phyloP scores from a whole-genome alignment of 1,140 invertebrate species.

The Acromyrmex charruanus region DNA sequence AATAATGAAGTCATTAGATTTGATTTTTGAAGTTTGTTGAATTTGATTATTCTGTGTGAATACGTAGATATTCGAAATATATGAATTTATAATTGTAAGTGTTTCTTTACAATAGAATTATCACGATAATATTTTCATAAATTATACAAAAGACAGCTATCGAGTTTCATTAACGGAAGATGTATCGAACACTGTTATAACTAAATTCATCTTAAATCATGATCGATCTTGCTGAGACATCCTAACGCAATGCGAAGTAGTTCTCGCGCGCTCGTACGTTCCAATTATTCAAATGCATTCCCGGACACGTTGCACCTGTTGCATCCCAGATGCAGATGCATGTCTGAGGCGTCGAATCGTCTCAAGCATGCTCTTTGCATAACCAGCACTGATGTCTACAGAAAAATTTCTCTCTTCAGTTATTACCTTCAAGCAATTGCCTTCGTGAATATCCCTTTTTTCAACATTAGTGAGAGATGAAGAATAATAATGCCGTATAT shows the following conservation, averaged over 20 bases:
- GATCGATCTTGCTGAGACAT: conserved; percentile 63
- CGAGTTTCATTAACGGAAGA: conserved; percentile 20
- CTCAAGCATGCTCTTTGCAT: conserved; percentile 64
- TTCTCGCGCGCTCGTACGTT: conserved; percentile 74
- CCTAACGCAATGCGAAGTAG: conserved; percentile 64
- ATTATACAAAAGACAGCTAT: neutral
- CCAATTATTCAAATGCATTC: conserved; percentile 84
- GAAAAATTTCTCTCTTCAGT: conserved; percentile 22
- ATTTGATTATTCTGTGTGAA: neutral
- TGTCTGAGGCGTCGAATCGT: conserved; percentile 51
- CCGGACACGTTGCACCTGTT: conserved; percentile 82
- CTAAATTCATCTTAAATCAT: conserved; percentile 51
- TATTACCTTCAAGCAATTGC: conserved; percentile 15
- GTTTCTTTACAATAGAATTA: neutral
- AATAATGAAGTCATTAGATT: too few species aligned
- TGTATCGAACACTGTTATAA: neutral
- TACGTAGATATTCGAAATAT: neutral
- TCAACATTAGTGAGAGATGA: neutral
- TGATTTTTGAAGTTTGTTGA: neutral
- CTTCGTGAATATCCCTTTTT: neutral
- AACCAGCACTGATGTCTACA: conserved; percentile 27
- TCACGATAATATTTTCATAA: neutral
- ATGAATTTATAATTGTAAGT: neutral
- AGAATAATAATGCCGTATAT: neutral
- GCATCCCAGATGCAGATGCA: conserved; percentile 75